These are phyloP conservation scores for Oegoconia quadripuncta DNA, from an alignment of 2,888 invertebrate species.

Conservation along the genomic window DNA sequence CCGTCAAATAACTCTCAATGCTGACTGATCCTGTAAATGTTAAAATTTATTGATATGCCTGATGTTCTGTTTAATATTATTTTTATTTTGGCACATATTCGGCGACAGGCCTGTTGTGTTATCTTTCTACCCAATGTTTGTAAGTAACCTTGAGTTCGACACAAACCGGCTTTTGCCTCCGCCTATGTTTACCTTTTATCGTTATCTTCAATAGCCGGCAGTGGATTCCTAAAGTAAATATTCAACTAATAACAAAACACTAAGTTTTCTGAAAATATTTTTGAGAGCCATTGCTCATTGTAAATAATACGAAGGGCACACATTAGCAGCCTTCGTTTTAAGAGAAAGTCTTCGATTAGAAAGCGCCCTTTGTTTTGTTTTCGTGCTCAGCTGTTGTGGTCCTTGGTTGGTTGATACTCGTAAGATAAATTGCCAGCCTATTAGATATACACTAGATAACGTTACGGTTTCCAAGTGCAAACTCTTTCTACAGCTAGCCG, in stretches of 20 bases:
- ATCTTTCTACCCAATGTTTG: constrained; percentile 28
- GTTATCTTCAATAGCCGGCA: constrained; percentile 29
- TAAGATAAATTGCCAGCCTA: constrained; percentile 34
- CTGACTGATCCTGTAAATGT: constrained; percentile 4
- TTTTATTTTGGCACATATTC: constrained; percentile 28
- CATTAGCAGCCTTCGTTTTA: constrained; percentile 46
- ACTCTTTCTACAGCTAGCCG: constrained; percentile 31
- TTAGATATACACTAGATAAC: constrained; percentile 34
- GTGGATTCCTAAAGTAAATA: constrained; percentile 14
- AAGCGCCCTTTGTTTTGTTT: constrained; percentile 63
- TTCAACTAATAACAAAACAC: neutral
- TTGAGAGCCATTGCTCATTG: constrained; percentile 6
- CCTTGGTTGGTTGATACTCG: constrained; percentile 38
- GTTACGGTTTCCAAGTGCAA: constrained; percentile 18
- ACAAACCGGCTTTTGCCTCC: constrained; percentile 40
- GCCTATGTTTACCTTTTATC: constrained; percentile 56
- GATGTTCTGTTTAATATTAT: constrained; percentile 25
- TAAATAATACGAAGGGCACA: constrained; percentile 47
- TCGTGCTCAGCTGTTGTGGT: constrained; percentile 44
- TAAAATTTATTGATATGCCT: constrained; percentile 26
- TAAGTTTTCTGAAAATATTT: neutral
- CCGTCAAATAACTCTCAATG: too few species aligned
- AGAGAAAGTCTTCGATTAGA: constrained; percentile 65
- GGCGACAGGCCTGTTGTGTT: constrained; percentile 37
- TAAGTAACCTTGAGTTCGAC: constrained; percentile 52